These are phyloP conservation scores for Amphilophus citrinellus DNA, from an alignment of 2,113 vertebrate genomes.

Conservation along the genomic window DNA sequence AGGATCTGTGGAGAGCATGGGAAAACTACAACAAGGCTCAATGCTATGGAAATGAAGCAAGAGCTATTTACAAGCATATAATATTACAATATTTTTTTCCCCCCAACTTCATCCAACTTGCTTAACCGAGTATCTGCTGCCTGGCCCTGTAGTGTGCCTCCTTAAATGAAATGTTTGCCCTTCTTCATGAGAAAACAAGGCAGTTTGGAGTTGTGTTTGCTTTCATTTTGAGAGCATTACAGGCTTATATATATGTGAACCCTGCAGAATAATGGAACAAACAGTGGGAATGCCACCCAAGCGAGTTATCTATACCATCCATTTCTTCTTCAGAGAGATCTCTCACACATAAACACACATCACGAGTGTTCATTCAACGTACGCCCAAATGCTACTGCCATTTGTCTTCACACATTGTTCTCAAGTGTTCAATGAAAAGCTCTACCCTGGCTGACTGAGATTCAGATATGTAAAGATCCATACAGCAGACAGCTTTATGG, in stretches of 20 bases:
- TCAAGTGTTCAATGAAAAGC: conserved; percentile 56
- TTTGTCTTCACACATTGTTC: conserved; percentile 51
- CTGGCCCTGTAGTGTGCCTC: not conserved
- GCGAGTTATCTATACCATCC: not conserved
- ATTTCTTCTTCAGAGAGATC: not conserved
- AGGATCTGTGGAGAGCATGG: not conserved
- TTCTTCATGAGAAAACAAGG: conserved; percentile 57
- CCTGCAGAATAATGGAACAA: conserved; percentile 50
- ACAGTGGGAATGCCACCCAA: conserved; percentile 46
- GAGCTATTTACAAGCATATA: not conserved
- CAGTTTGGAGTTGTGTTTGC: conserved; percentile 59
- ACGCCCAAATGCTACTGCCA: not conserved
- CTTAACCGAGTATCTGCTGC: not conserved
- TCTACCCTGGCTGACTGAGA: conserved; percentile 48
- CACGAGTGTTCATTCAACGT: not conserved
- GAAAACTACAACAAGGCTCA: not conserved
- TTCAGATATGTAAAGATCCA: conserved; percentile 47
- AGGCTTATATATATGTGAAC: conserved; percentile 44
- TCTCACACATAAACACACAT: conserved; percentile 9
- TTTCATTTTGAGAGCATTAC: conserved; percentile 74
- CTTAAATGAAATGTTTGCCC: conserved; percentile 67
- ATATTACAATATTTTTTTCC: not conserved
- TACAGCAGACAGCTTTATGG: conserved; percentile 51
- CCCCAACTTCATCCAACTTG: not conserved
- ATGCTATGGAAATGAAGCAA: not conserved